Evolutionary conservation across 2,888 invertebrate genomes (phyloP).

Genomic region (Litoditis marina): DNA sequence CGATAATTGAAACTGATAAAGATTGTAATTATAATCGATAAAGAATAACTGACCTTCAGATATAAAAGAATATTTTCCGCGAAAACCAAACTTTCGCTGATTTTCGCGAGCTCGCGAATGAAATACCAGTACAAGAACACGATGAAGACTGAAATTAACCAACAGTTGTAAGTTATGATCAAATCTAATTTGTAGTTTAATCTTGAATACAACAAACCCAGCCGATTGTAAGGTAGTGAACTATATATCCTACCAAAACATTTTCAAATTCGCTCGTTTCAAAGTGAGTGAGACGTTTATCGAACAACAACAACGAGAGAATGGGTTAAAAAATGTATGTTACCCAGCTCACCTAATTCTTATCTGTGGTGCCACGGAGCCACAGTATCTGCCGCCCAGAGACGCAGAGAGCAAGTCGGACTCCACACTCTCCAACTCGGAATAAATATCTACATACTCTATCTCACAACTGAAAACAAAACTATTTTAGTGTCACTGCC

Average conservation of each 20-base stretch:
- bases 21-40: conserved; percentile 2
- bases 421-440: conserved; percentile 61
- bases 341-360: conserved; percentile 43
- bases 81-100: conserved; percentile 57
- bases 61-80: conserved; percentile 64
- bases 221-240: neutral
- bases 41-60: conserved; percentile 60
- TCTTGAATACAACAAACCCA: neutral
- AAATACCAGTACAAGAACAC: conserved; percentile 64
- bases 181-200: neutral
- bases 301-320: too few relatives aligned
- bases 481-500: neutral
- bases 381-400: conserved; percentile 65
- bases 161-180: neutral
- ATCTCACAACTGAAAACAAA: conserved; percentile 63
- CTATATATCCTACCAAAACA: too few relatives aligned
- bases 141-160: conserved; percentile 54
- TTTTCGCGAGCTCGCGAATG: conserved; percentile 62
- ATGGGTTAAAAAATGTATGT: neutral
- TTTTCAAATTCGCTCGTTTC: neutral
- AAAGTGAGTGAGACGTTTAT: too few relatives aligned
- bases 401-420: conserved; percentile 62
- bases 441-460: conserved; percentile 66
- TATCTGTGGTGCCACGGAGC: conserved; percentile 64
- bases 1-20: too few relatives aligned